Conservation (phyloP, 2,113 vertebrate species). For the Regulus satrapa region DNA sequence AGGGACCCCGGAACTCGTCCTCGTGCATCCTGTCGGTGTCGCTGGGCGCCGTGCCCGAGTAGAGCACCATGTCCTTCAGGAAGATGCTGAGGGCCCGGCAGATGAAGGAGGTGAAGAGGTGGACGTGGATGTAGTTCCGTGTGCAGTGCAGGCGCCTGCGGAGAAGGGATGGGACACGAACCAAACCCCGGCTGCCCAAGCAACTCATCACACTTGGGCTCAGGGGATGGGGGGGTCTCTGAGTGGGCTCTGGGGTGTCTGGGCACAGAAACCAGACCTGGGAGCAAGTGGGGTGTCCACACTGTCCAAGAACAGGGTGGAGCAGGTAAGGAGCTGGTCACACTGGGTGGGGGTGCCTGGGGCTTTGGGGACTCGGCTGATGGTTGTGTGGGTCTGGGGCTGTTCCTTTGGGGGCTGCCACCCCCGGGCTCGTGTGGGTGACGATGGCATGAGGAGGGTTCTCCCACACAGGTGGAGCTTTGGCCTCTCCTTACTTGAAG, state of each 20-base stretch:
- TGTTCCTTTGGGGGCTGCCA: neutral
- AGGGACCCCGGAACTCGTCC: neutral
- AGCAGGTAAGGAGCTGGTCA: neutral
- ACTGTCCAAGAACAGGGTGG: neutral
- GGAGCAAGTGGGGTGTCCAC: neutral
- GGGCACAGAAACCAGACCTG: neutral
- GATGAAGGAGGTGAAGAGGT: conserved; percentile 90
- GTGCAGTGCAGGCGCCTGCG: conserved; percentile 87
- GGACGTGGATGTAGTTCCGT: conserved; percentile 89
- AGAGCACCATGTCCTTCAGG: conserved; percentile 85
- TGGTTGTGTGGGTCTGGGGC: neutral
- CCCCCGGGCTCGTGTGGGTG: accelerated
- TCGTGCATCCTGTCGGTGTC: neutral
- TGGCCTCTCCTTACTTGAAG: conserved; percentile 82
- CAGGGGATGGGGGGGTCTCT: neutral
- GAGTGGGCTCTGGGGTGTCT: neutral
- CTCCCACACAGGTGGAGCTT: accelerated
- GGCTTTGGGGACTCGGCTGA: neutral
- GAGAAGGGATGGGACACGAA: accelerated
- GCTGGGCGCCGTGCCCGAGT: conserved; percentile 41
- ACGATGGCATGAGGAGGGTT: accelerated
- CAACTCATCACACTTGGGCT: neutral
- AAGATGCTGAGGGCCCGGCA: conserved; percentile 89
- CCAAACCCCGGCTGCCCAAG: neutral
- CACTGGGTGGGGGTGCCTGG: too few species aligned